Conservation (phyloP, 1,140 invertebrate species). For the Maconellicoccus hirsutus region DNA sequence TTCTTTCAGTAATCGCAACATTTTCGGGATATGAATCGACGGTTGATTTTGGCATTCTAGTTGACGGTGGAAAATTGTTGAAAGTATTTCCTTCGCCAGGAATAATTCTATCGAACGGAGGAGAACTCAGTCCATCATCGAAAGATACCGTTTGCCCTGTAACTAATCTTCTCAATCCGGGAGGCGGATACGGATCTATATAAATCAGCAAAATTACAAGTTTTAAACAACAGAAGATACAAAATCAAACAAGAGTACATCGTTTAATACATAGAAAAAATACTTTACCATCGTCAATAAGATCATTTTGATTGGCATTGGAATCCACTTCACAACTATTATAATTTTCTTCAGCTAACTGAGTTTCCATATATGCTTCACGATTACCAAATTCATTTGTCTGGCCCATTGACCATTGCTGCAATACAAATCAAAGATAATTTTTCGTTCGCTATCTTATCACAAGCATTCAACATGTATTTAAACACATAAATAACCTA, state of each 20-base stretch:
- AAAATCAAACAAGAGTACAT: neutral
- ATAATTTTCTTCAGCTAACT: slow-evolving; percentile 3
- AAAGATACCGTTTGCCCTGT: neutral
- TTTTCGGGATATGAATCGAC: neutral
- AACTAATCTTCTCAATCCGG: slow-evolving; percentile 13
- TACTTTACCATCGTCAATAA: neutral
- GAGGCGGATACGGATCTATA: neutral
- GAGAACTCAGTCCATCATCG: neutral
- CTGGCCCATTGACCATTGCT: neutral
- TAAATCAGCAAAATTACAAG: neutral
- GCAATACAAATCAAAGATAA: too few relatives aligned
- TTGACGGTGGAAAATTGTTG: neutral
- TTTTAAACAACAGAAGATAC: too few relatives aligned
- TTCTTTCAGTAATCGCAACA: neutral
- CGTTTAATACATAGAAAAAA: too few relatives aligned
- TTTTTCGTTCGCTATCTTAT: too few relatives aligned
- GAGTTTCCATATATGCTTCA: neutral
- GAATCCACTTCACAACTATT: neutral
- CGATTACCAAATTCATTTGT: neutral
- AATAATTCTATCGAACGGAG: slow-evolving; percentile 4
- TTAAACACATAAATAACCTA: too few relatives aligned
- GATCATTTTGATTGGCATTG: slow-evolving; percentile 5
- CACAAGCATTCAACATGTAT: too few relatives aligned
- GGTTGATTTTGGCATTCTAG: neutral
- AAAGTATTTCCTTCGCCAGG: neutral